Evolutionary conservation across 2,888 invertebrate genomes (phyloP).

Genomic region (Macrophya annulata): DNA sequence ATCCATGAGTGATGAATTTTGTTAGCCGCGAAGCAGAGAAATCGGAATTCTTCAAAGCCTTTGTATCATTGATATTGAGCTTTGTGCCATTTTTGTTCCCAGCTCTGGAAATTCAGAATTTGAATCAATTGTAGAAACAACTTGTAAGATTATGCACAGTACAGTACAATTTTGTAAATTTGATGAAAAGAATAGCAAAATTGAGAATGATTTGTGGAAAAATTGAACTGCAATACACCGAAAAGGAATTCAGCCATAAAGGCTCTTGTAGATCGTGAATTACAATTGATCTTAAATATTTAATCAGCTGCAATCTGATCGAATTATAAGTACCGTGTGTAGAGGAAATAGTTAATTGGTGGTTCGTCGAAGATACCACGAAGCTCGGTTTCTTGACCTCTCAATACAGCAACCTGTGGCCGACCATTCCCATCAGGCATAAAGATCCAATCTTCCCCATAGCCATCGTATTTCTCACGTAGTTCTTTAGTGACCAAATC

Average conservation of each 20-base stretch:
- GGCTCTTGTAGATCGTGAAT: background rate
- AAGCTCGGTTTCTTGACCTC: conserved; percentile 65
- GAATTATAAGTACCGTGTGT: conserved; percentile 70
- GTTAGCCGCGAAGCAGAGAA: conserved; percentile 74
- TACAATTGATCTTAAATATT: background rate
- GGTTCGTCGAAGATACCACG: conserved; percentile 68
- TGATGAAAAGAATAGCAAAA: background rate
- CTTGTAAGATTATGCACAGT: background rate
- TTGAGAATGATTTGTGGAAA: background rate
- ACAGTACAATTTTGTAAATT: background rate
- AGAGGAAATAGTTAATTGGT: conserved; percentile 72
- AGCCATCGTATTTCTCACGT: conserved; percentile 74
- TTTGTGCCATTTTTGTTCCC: conserved; percentile 70
- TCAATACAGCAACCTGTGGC: conserved; percentile 77
- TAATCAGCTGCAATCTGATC: background rate
- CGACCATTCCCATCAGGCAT: conserved; percentile 78
- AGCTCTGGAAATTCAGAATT: conserved; percentile 64
- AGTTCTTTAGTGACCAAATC: conserved; percentile 65
- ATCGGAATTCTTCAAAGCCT: conserved; percentile 66
- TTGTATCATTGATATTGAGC: conserved; percentile 68
- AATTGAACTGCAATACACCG: background rate
- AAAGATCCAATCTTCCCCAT: conserved; percentile 78
- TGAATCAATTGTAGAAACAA: conserved; percentile 4
- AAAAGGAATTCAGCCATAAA: background rate
- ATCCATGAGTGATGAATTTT: conserved; percentile 81